These are phyloP conservation scores for Campylomormyrus numenius DNA, from an alignment of 2,113 vertebrate genomes.

Conservation along the genomic window DNA sequence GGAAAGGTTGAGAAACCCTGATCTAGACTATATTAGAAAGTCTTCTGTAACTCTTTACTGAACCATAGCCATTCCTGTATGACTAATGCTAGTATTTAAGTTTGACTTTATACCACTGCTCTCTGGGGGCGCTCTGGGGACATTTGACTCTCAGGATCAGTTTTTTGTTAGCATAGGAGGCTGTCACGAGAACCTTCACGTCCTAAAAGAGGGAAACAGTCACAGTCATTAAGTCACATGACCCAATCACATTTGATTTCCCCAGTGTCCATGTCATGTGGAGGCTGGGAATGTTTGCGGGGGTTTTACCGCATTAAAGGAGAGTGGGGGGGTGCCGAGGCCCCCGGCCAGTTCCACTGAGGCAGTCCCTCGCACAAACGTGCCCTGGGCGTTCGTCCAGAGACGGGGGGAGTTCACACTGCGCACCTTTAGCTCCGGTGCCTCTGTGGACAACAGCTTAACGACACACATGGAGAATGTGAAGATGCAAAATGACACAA, in stretches of 20 bases:
- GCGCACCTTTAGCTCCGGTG: constrained; percentile 57
- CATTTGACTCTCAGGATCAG: constrained; percentile 47
- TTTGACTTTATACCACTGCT: background rate
- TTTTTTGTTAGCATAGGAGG: constrained; percentile 67
- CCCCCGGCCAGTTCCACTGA: constrained; percentile 46
- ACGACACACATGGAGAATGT: background rate
- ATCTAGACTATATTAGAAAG: background rate
- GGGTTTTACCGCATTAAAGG: constrained; percentile 65
- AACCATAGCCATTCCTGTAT: background rate
- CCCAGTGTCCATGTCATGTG: background rate
- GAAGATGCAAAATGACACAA: background rate
- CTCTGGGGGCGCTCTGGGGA: background rate
- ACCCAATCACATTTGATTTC: constrained; percentile 4
- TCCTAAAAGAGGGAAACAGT: constrained; percentile 35
- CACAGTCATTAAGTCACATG: background rate
- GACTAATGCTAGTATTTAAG: background rate
- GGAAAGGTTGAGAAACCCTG: background rate
- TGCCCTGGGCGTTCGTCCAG: constrained; percentile 50
- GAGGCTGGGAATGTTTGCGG: background rate
- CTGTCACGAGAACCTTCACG: constrained; percentile 42
- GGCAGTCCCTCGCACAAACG: constrained; percentile 39
- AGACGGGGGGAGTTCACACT: constrained; percentile 54
- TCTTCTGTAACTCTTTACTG: background rate
- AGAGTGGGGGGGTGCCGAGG: constrained; percentile 37
- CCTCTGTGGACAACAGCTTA: constrained; percentile 46